Evolutionary conservation across 2,797 vertebrate genomes (phyloP).

Genomic region (Sebastes trivittatus): DNA sequence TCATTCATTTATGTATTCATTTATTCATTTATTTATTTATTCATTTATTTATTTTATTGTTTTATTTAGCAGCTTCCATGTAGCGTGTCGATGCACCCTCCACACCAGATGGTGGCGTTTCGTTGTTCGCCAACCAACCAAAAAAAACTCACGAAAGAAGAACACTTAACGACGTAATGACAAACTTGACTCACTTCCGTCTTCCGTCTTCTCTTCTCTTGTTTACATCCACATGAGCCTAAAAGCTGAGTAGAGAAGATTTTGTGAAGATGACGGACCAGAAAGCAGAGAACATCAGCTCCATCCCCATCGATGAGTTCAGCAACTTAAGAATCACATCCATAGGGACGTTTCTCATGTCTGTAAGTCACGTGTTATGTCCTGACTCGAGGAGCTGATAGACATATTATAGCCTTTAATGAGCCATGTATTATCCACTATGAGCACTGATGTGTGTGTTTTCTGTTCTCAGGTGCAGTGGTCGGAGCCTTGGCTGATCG

Average conservation of each 20-base stretch:
- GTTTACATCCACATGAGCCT: constrained; percentile 25
- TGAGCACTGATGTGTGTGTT: neutral
- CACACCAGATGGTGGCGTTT: neutral
- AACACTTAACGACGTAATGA: constrained; percentile 33
- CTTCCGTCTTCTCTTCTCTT: constrained; percentile 38
- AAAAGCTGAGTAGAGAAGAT: neutral
- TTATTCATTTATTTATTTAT: accelerated
- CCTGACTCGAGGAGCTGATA: neutral
- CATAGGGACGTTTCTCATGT: constrained; percentile 84
- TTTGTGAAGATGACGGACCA: constrained; percentile 67
- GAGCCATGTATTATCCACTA: accelerated
- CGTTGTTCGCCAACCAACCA: neutral
- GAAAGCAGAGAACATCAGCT: constrained; percentile 74
- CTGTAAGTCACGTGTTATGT: constrained; percentile 71
- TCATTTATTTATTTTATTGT: too few species aligned
- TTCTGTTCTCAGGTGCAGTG: constrained; percentile 85
- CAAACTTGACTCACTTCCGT: neutral
- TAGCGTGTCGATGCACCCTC: neutral
- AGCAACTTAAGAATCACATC: constrained; percentile 83
- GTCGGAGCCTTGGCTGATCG: constrained; percentile 93
- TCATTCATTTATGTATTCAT: accelerated
- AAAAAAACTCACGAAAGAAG: neutral
- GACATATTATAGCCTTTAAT: neutral
- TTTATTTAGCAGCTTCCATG: too few species aligned
- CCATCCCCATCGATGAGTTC: constrained; percentile 79